Percentiles rank a stretch among this genome's conserved stretches.
Evolutionary conservation across 2,797 vertebrate species (phyloP).

Genomic region (Lepus oiostolus): DNA sequence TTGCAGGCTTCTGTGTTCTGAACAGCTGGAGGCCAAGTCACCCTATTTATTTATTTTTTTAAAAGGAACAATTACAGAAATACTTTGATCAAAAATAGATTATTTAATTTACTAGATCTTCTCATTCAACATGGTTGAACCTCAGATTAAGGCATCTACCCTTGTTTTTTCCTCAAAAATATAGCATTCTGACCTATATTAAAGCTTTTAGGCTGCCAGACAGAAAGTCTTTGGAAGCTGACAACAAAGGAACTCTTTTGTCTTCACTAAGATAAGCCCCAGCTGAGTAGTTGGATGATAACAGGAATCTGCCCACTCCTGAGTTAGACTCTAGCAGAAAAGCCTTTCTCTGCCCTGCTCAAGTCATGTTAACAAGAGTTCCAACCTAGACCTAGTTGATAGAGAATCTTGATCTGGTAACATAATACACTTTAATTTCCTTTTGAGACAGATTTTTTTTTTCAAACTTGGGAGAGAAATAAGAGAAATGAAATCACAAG

Average conservation of each 20-base stretch:
- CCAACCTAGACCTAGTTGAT: not conserved
- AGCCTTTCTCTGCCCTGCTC: not conserved
- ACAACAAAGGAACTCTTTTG: slow-evolving; percentile 45
- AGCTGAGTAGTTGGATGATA: not conserved
- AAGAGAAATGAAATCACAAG: slow-evolving; percentile 43
- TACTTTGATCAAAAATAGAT: slow-evolving; percentile 13
- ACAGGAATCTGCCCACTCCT: not conserved
- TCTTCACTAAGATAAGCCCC: slow-evolving; percentile 4
- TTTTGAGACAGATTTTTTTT: not conserved
- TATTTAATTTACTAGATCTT: slow-evolving; percentile 22
- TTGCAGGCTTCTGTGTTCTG: not conserved
- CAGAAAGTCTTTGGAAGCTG: slow-evolving; percentile 59
- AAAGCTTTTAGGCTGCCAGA: slow-evolving; percentile 61
- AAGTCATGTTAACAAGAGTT: not conserved
- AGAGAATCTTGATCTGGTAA: slow-evolving; percentile 36
- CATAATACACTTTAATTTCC: slow-evolving; percentile 31
- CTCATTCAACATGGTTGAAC: not conserved
- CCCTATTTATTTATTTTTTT: not conserved
- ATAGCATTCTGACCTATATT: slow-evolving; percentile 62
- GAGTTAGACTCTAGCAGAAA: not conserved
- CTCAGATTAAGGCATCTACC: slow-evolving; percentile 53
- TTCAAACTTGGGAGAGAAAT: not conserved
- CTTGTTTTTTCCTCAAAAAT: slow-evolving; percentile 60
- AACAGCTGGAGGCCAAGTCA: not conserved
- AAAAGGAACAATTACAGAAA: slow-evolving; percentile 29